These are phyloP conservation scores for Heliconius aoede DNA, from an alignment of 2,888 invertebrate species.

Conservation along the genomic window DNA sequence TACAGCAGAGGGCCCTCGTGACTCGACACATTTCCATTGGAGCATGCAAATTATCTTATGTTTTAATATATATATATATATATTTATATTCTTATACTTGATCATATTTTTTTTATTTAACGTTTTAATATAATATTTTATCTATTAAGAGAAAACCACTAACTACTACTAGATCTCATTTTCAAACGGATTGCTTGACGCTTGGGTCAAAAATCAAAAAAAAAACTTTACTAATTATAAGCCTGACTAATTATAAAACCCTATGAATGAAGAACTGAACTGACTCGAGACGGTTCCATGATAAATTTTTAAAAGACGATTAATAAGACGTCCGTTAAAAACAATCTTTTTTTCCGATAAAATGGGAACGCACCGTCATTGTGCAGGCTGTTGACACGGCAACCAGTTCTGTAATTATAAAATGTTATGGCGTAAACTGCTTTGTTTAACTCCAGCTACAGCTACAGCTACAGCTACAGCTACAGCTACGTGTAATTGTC, in stretches of 20 bases:
- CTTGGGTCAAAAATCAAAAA: no score
- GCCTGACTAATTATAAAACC: no score
- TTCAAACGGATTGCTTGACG: no score
- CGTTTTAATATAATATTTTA: no score
- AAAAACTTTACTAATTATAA: no score
- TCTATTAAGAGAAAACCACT: no score
- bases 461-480: constrained; percentile 44
- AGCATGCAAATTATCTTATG: background rate
- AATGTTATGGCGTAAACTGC: constrained; percentile 47
- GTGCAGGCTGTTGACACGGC: constrained; percentile 51
- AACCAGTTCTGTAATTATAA: constrained; percentile 49
- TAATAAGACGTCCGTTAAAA: background rate
- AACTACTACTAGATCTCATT: no score
- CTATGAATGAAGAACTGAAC: no score
- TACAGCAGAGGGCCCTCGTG: constrained; percentile 46
- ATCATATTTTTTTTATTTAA: no score
- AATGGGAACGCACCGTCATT: constrained; percentile 43
- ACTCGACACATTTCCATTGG: constrained; percentile 31
- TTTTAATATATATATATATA: background rate
- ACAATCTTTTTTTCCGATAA: background rate
- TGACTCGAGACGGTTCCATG: no score
- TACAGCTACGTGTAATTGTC: constrained; percentile 47
- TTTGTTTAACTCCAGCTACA: constrained; percentile 47
- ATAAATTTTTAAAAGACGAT: background rate
- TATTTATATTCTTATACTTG: no score